phyloP scores from a whole-genome alignment of 2,888 invertebrate genomes.

The Melolontha melolontha region DNA sequence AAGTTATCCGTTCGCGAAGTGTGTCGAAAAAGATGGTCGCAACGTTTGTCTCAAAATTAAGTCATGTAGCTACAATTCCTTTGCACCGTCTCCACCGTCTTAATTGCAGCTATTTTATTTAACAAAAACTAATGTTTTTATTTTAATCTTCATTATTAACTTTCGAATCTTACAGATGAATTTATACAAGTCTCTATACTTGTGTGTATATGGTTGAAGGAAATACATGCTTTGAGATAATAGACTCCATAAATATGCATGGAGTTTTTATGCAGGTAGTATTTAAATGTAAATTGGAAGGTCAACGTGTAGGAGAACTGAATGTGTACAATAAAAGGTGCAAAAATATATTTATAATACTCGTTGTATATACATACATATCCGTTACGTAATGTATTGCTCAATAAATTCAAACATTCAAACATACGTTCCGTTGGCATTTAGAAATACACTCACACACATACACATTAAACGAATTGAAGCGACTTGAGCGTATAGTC shows the following conservation, averaged over 20 bases:
- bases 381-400: slow-evolving; percentile 39
- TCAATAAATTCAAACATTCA: slow-evolving; percentile 31
- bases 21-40: no score
- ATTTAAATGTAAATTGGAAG: slow-evolving; percentile 40
- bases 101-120: no score
- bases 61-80: no score
- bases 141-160: no score
- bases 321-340: slow-evolving; percentile 36
- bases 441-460: slow-evolving; percentile 28
- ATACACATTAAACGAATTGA: slow-evolving; percentile 21
- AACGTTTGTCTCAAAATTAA: no score
- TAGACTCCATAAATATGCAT: slow-evolving; percentile 22
- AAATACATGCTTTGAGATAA: slow-evolving; percentile 23
- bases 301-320: slow-evolving; percentile 40
- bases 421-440: slow-evolving; percentile 36
- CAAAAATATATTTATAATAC: slow-evolving; percentile 32
- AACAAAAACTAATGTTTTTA: no score
- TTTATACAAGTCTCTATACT: no score
- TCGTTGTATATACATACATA: slow-evolving; percentile 1
- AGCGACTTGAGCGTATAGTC: slow-evolving; percentile 14
- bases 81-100: no score
- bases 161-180: no score
- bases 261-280: slow-evolving; percentile 40
- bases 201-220: no score
- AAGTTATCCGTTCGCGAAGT: no score